Evolutionary conservation across 2,797 vertebrate genomes (phyloP), one percentile per base, ranked within the genome.

Genomic region (Syndactyla subalaris): DNA sequence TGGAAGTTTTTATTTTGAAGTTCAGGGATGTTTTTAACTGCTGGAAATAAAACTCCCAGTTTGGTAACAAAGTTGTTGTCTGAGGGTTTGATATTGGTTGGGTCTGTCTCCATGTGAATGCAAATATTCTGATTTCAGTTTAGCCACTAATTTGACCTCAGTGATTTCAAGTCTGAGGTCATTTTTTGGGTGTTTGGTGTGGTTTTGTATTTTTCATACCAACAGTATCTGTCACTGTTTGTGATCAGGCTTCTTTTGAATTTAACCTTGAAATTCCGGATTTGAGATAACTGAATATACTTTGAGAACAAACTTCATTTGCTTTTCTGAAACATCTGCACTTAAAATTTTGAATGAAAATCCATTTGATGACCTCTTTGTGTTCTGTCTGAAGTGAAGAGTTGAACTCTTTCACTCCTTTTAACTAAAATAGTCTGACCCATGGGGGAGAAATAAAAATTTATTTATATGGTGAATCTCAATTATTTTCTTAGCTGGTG

Each of bases 201-300:
- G 13, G n/a, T 4, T 45, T 34, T 54, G 29, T 30, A 17, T 45
- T 74, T 80, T 59, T 12, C 39, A 18, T 58, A 27, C 49, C 29
- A 2, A 3, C 22, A 27, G 29, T 80, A 65, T 63, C 52, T 66
- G 82, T 70, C 39, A 24, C 39, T 39, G 36, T 67, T 45, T 27
- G 52, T 46, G 30, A 14, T 51, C 34, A 9, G 77, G 30, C 49
- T 91, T 13, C 9, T 51, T 46, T 59, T 23, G 39, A 67, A 45
- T 36, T 87, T 57, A 73, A 74, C 81, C 84, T 92, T 92, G 86
- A 34, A n/a, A 74, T 82, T 88, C 85, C 84, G 89, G 49, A 12
- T 24, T 14, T 16, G 51, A 80, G 75, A 89, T 85, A 89, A 58
- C 32, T 32, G 41, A 39, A 8, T 4, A 29, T 20, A 11, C 62